Percentiles rank a stretch among this genome's conserved stretches.
phyloP scores from a whole-genome alignment of 1,140 invertebrate species.

The Bilobella aurantiaca region DNA sequence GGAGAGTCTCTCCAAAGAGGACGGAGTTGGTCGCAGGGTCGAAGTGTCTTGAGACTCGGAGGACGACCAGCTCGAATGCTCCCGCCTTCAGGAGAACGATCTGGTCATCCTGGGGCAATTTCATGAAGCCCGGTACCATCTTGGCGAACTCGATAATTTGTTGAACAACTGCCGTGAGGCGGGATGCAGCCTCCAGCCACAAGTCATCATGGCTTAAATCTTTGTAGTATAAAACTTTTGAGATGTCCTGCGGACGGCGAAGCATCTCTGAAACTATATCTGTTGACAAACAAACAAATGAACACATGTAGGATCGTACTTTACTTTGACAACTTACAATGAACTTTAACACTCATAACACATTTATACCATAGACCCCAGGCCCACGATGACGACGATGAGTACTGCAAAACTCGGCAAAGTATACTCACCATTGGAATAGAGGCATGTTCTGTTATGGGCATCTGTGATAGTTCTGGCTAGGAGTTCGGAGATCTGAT shows the following conservation, averaged over 20 bases:
- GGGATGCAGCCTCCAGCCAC: conserved; percentile 91
- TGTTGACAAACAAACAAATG: conserved; percentile 42
- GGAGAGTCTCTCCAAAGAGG: conserved; percentile 76
- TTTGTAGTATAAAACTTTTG: conserved; percentile 73
- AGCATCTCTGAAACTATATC: conserved; percentile 84
- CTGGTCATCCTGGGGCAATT: conserved; percentile 91
- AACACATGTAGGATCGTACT: background rate
- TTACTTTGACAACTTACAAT: no score
- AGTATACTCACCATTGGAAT: conserved; percentile 36
- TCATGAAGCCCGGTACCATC: conserved; percentile 97
- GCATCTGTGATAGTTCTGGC: conserved; percentile 87
- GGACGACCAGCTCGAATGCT: conserved; percentile 88
- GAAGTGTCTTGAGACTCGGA: conserved; percentile 83
- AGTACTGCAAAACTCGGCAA: background rate
- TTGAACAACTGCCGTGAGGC: conserved; percentile 88
- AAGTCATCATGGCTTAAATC: conserved; percentile 88
- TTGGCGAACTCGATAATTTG: conserved; percentile 99
- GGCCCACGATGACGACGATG: no score
- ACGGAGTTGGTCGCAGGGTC: conserved; percentile 78
- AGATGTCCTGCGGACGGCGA: conserved; percentile 69
- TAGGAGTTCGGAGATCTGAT: conserved; percentile 76
- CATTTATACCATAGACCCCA: no score
- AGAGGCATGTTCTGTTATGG: conserved; percentile 61
- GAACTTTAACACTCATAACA: no score
- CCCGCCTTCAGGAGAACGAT: conserved; percentile 72